Conservation (phyloP, 1,140 invertebrate species). For the Phthorimaea operculella region DNA sequence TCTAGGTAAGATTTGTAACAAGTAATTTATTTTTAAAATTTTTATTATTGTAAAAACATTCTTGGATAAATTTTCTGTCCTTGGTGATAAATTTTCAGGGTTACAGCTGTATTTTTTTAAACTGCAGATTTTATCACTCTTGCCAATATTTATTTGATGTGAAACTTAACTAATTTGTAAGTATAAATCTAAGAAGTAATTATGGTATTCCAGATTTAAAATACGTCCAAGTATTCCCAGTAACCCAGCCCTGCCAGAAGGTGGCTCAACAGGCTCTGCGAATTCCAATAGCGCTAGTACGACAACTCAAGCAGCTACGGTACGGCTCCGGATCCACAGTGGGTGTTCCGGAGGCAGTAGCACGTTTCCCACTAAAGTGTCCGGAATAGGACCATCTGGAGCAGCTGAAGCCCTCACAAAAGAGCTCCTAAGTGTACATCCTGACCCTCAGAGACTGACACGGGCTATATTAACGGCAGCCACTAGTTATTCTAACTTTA, state of each 20-base stretch:
- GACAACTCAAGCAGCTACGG: conserved; percentile 34
- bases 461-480: conserved; percentile 50
- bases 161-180: too few species aligned
- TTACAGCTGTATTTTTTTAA: not conserved
- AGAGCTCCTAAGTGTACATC: conserved; percentile 43
- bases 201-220: conserved; percentile 40
- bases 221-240: conserved; percentile 46
- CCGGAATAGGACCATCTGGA: conserved; percentile 42
- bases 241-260: conserved; percentile 56
- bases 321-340: conserved; percentile 39
- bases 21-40: conserved; percentile 5
- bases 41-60: conserved; percentile 4
- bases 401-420: conserved; percentile 46
- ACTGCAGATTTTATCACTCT: not conserved
- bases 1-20: conserved; percentile 37
- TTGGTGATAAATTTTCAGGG: too few species aligned
- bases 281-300: conserved; percentile 56
- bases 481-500: conserved; percentile 52
- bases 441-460: conserved; percentile 49
- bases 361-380: conserved; percentile 36
- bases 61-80: too few species aligned
- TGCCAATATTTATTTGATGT: too few species aligned
- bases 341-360: conserved; percentile 49
- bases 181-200: too few species aligned
- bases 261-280: conserved; percentile 57